These are phyloP conservation scores for Hylaeus volcanicus DNA, from an alignment of 1,140 invertebrate genomes.

Conservation along the genomic window DNA sequence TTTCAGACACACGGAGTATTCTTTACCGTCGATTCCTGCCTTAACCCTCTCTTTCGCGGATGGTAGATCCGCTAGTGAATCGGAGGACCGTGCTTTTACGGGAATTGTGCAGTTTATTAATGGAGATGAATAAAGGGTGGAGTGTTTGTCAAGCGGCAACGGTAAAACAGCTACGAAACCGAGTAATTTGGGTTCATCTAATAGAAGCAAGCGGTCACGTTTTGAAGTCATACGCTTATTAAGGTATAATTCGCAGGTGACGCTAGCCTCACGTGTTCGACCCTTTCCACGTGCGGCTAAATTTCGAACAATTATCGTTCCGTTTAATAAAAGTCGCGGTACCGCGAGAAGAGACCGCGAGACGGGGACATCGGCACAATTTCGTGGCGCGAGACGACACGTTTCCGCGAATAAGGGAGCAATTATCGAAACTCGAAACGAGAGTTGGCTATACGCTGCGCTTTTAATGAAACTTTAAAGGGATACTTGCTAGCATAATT, in stretches of 20 bases:
- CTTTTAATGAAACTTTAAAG: constrained; percentile 31
- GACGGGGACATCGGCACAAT: not conserved
- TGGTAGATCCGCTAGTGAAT: not conserved
- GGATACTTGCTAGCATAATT: constrained; percentile 29
- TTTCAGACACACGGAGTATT: not conserved
- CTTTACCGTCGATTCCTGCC: constrained; percentile 20
- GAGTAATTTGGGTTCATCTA: not conserved
- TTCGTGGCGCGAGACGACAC: constrained; percentile 20
- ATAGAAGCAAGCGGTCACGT: not conserved
- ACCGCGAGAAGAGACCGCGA: not conserved
- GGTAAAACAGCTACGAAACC: constrained; percentile 6
- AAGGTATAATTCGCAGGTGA: constrained; percentile 35
- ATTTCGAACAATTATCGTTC: constrained; percentile 42
- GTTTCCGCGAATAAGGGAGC: not conserved
- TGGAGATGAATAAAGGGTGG: constrained; percentile 12
- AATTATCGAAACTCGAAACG: constrained; percentile 41
- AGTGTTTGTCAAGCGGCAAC: not conserved
- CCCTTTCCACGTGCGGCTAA: constrained; percentile 10
- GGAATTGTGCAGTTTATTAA: constrained; percentile 21
- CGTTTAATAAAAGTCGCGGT: constrained; percentile 29
- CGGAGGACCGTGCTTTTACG: not conserved
- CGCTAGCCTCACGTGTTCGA: not conserved
- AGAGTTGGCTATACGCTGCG: constrained; percentile 26
- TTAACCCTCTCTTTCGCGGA: not conserved
- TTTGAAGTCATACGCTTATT: constrained; percentile 43